phyloP scores from a whole-genome alignment of 2,888 invertebrate genomes.

The Lithophane socia region DNA sequence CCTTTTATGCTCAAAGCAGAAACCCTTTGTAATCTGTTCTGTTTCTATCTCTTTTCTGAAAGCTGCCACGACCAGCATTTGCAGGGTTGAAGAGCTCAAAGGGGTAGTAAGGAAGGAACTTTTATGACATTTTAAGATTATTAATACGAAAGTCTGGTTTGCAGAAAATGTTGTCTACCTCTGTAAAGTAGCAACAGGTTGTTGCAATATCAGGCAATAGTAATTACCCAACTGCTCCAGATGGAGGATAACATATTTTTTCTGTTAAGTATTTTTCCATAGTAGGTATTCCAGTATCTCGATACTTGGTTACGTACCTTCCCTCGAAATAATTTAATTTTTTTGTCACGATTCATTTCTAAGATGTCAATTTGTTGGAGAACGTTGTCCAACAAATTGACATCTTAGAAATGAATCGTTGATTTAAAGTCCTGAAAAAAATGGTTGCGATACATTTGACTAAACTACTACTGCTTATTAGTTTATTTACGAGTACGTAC shows the following conservation, averaged over 20 bases:
- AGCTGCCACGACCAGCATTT: slow-evolving; percentile 1
- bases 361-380: too few relatives aligned
- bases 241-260: not conserved
- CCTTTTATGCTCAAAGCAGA: slow-evolving; percentile 8
- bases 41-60: not conserved
- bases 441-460: too few relatives aligned
- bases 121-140: not conserved
- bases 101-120: not conserved
- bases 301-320: too few relatives aligned
- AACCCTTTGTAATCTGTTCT: not conserved
- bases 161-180: not conserved
- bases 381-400: too few relatives aligned
- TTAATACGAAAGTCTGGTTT: not conserved
- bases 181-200: not conserved
- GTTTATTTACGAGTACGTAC: too few relatives aligned
- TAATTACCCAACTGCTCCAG: not conserved
- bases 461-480: too few relatives aligned
- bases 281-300: too few relatives aligned
- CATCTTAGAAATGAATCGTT: too few relatives aligned
- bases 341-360: too few relatives aligned
- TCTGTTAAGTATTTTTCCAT: too few relatives aligned
- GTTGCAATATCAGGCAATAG: not conserved
- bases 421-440: too few relatives aligned
- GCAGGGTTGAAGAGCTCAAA: slow-evolving; percentile 3
- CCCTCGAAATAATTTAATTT: too few relatives aligned